Base-by-base conservation (phyloP, 2,888 invertebrate genomes). In the Diaperis boleti region DNA sequence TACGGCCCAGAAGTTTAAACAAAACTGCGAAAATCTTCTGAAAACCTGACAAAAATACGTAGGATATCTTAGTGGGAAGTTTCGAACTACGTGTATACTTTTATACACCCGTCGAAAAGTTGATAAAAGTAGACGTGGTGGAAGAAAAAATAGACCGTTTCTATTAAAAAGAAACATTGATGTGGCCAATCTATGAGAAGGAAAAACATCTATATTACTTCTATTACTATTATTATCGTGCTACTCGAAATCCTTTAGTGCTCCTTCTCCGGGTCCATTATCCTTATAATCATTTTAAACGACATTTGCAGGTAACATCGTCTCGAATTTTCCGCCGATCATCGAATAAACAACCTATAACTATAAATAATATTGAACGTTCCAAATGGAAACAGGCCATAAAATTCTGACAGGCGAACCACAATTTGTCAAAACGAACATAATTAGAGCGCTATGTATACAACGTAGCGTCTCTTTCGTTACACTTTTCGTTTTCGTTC, bases 261-360 rank as follows among this genome's bases (percentile, higher is more conserved):
- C 13, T 33, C 11, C n/a, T 39, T 31, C 17, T 47, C 31, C 11
- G 26, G 14, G 17, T 15, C 11, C 8, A 31, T 29, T 31, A 29
- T 18, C 22, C 18, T 45, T 15, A 49, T 33, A 50, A 50, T 50
- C 20, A 50, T 17, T 50, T n/a, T 7, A 35, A 50, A 52, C 22
- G 52, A 14, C 37, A 31, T 26, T 15, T 54, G 11, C 42, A 54
- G 54, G 29, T 54, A 54, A 52, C 10, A 37, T 52, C 13, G 18
- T 52, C 35, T 31, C 20, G 26, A 54, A 41, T 54, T 54, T 54
- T 54, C 42, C 3, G 41, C 3, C 15, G 22, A 29, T 54, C 54
- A 42, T 14, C 41, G 39, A 42, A 54, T 56, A 44, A 56, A 56
- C 56, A 56, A 56, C 56, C 18, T 45, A 56, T 35, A 44, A 45